These are phyloP conservation scores for Tapera naevia DNA, from an alignment of 2,797 vertebrate species.

Conservation along the genomic window DNA sequence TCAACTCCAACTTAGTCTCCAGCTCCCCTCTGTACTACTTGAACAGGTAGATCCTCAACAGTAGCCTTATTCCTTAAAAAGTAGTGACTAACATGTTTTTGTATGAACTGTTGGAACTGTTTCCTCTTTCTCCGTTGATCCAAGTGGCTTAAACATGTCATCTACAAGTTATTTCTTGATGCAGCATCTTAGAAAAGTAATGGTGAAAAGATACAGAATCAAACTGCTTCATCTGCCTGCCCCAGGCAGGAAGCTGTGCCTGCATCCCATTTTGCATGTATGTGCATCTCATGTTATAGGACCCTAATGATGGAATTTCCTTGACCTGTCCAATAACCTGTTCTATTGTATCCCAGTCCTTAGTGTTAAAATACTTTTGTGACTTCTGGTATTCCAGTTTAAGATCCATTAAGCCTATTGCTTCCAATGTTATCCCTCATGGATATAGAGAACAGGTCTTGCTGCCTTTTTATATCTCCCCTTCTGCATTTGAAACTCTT, in stretches of 20 bases:
- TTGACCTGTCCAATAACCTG: background rate
- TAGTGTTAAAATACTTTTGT: background rate
- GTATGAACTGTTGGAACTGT: fast-evolving
- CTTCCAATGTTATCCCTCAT: background rate
- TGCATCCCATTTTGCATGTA: background rate
- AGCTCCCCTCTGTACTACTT: background rate
- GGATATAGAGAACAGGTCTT: background rate
- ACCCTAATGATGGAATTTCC: background rate
- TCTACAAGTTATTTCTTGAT: background rate
- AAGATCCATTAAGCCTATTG: background rate
- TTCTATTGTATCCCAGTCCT: background rate
- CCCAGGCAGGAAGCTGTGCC: background rate
- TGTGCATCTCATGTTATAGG: background rate
- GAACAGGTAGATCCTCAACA: background rate
- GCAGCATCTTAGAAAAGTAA: background rate
- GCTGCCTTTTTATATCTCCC: background rate
- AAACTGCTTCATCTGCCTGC: background rate
- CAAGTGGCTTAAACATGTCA: background rate
- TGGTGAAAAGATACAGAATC: background rate
- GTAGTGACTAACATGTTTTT: background rate
- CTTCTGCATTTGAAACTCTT: background rate
- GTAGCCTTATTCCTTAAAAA: background rate
- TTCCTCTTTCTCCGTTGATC: background rate
- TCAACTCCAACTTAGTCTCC: background rate
- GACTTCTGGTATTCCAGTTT: background rate